Conservation (phyloP, 2,797 vertebrate species). For the Pangasius djambal region DNA sequence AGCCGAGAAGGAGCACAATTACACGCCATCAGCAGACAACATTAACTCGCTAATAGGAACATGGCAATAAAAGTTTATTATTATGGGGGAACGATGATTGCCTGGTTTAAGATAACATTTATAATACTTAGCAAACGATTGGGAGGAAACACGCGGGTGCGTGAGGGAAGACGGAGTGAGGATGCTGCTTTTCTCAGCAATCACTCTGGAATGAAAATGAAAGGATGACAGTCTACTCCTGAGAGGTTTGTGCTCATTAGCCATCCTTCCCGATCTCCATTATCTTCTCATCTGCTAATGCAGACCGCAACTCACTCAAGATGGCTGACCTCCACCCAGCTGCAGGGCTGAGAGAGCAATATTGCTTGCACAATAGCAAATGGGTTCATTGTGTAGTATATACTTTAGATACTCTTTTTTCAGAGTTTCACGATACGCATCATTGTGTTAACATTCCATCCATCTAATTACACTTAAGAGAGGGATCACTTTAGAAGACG, state of each 20-base stretch:
- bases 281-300: conserved; percentile 71
- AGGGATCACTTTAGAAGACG: not conserved
- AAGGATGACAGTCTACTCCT: conserved; percentile 83
- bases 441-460: not conserved
- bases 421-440: not conserved
- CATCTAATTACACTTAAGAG: not conserved
- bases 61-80: conserved; percentile 84
- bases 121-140: conserved; percentile 88
- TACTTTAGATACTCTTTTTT: not conserved
- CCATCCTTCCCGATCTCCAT: conserved; percentile 80
- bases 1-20: conserved; percentile 82
- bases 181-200: conserved; percentile 44
- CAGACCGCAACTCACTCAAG: conserved; percentile 80
- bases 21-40: conserved; percentile 88
- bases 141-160: conserved; percentile 54
- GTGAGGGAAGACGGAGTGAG: conserved; percentile 70
- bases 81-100: conserved; percentile 86
- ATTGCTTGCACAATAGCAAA: not conserved
- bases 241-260: conserved; percentile 82
- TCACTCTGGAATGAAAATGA: conserved; percentile 56
- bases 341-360: conserved; percentile 40
- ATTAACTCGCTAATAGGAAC: conserved; percentile 89
- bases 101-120: conserved; percentile 89
- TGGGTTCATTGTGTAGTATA: conserved; percentile 20
- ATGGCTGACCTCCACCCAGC: conserved; percentile 57